These are phyloP conservation scores for Galaxias olidus DNA, from an alignment of 2,797 vertebrate genomes.

Conservation along the genomic window DNA sequence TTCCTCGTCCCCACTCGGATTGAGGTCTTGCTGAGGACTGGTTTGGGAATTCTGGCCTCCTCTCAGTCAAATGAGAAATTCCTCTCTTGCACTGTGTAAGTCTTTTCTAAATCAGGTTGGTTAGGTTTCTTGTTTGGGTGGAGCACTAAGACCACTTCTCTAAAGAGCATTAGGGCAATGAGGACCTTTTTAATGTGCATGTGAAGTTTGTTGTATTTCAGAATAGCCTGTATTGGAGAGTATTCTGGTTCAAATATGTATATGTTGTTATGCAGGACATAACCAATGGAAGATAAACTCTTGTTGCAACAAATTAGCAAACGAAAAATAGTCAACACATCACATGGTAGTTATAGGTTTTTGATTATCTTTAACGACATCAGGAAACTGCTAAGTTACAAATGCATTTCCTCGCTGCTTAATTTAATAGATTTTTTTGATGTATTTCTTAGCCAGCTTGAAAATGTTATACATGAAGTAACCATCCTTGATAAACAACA, in stretches of 20 bases:
- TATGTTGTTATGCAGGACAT: too few species aligned
- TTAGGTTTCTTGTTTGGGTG: background rate
- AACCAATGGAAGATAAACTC: too few species aligned
- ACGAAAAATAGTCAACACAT: too few species aligned
- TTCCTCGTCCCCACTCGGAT: background rate
- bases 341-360: too few species aligned
- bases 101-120: background rate
- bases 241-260: too few species aligned
- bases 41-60: background rate
- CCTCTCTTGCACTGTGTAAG: background rate
- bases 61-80: background rate
- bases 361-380: too few species aligned
- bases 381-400: conserved; percentile 1
- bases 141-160: background rate
- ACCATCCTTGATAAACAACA: conserved; percentile 44
- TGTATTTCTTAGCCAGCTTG: conserved; percentile 21
- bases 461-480: conserved; percentile 48
- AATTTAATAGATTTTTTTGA: conserved; percentile 39
- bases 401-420: conserved; percentile 35
- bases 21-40: background rate
- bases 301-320: too few species aligned
- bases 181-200: too few species aligned
- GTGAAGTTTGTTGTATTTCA: too few species aligned
- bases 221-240: too few species aligned
- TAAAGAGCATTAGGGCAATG: background rate